Evolutionary conservation across 2,888 invertebrate species (phyloP).

Genomic region (Girardia tigrina): DNA sequence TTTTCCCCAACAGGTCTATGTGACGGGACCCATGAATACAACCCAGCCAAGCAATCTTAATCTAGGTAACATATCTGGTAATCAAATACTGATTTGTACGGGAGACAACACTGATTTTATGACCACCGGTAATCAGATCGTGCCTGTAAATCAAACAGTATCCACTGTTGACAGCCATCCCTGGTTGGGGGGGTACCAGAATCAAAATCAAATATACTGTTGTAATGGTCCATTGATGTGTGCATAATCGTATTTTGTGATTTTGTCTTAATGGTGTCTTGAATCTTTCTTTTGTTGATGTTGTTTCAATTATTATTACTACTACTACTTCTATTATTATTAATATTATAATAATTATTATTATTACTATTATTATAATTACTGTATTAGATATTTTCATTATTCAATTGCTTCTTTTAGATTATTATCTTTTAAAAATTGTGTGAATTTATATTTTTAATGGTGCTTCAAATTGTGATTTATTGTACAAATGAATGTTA

Average conservation of each 20-base stretch:
- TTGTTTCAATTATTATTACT: not conserved
- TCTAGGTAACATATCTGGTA: not conserved
- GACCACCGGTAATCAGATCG: not conserved
- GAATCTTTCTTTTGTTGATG: not conserved
- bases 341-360: not conserved
- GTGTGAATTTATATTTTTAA: too few relatives aligned
- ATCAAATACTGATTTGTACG: not conserved
- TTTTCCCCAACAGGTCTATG: conserved; percentile 7
- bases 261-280: not conserved
- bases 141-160: not conserved
- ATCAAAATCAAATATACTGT: conserved; percentile 1
- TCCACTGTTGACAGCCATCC: not conserved
- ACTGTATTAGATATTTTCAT: too few relatives aligned
- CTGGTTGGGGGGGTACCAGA: not conserved
- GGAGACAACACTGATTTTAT: conserved; percentile 15
- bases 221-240: conserved; percentile 9
- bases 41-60: not conserved
- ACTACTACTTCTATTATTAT: not conserved
- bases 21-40: not conserved
- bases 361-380: too few relatives aligned
- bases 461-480: conserved; percentile 7
- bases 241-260: not conserved
- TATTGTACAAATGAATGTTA: not conserved
- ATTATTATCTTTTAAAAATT: too few relatives aligned
- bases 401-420: too few relatives aligned